Evolutionary conservation across 2,113 vertebrate genomes (phyloP).

Genomic region (Stegastes partitus): DNA sequence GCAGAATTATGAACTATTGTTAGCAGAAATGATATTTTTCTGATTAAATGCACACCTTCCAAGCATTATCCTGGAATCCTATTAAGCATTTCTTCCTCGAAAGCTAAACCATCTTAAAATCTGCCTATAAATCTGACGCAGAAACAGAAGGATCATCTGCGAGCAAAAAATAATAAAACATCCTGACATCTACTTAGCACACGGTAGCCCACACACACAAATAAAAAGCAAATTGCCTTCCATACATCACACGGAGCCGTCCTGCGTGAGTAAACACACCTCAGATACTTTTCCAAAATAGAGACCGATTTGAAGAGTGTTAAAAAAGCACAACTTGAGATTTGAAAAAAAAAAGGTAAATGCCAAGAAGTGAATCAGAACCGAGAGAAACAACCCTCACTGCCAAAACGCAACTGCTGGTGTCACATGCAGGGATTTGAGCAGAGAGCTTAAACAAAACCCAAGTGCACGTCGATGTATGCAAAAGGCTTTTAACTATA

Average conservation of each 20-base stretch:
- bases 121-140: constrained; percentile 9
- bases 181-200: constrained; percentile 43
- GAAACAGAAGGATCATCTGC: constrained; percentile 22
- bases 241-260: constrained; percentile 22
- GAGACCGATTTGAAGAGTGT: constrained; percentile 18
- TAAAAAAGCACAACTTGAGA: constrained; percentile 9
- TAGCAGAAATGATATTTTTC: background rate
- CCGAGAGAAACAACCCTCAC: background rate
- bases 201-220: constrained; percentile 36
- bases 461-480: background rate
- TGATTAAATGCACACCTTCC: background rate
- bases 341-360: constrained; percentile 18
- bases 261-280: constrained; percentile 1
- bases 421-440: constrained; percentile 11
- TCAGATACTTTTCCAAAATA: constrained; percentile 26
- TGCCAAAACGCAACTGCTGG: constrained; percentile 32
- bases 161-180: constrained; percentile 45
- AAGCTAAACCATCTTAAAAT: constrained; percentile 3
- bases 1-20: background rate
- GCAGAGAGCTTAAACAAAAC: background rate
- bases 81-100: background rate
- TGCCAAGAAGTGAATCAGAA: constrained; percentile 45
- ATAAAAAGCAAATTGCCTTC: background rate
- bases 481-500: background rate
- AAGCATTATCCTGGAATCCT: background rate